Percentiles rank a stretch among this genome's conserved stretches.
These are phyloP conservation scores for Neosilurus hyrtlii DNA, from an alignment of 2,797 vertebrate species.

Conservation along the genomic window DNA sequence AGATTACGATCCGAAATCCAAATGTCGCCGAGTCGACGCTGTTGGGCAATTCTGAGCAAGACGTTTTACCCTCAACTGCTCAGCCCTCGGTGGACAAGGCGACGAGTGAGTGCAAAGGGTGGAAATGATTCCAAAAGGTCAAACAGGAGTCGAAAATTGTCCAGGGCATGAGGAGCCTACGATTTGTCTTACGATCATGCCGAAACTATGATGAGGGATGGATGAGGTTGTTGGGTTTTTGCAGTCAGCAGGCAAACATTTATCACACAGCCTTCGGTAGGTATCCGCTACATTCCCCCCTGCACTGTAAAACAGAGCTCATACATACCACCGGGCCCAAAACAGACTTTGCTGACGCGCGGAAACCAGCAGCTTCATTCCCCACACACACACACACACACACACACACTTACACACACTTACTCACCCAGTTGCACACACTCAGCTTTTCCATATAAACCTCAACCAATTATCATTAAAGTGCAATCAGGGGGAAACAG, in stretches of 20 bases:
- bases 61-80: background rate
- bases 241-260: conserved; percentile 87
- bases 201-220: background rate
- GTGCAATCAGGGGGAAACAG: conserved; percentile 27
- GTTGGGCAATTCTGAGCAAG: background rate
- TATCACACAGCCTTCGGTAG: conserved; percentile 84
- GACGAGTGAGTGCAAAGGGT: background rate
- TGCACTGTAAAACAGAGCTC: conserved; percentile 79
- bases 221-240: conserved; percentile 25
- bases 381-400: background rate
- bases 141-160: background rate
- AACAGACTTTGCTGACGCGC: conserved; percentile 68
- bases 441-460: conserved; percentile 52
- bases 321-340: conserved; percentile 69
- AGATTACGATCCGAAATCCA: no score
- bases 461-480: conserved; percentile 49
- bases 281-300: conserved; percentile 87
- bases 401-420: background rate
- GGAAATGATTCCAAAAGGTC: background rate
- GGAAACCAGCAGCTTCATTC: conserved; percentile 52
- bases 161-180: background rate
- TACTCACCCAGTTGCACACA: background rate
- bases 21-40: no score
- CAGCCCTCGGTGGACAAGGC: background rate
- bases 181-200: background rate